A percentile compares a stretch with the other conserved stretches of the same genome.
phyloP scores from a whole-genome alignment of 2,797 vertebrate species.

The Takifugu rubripes region DNA sequence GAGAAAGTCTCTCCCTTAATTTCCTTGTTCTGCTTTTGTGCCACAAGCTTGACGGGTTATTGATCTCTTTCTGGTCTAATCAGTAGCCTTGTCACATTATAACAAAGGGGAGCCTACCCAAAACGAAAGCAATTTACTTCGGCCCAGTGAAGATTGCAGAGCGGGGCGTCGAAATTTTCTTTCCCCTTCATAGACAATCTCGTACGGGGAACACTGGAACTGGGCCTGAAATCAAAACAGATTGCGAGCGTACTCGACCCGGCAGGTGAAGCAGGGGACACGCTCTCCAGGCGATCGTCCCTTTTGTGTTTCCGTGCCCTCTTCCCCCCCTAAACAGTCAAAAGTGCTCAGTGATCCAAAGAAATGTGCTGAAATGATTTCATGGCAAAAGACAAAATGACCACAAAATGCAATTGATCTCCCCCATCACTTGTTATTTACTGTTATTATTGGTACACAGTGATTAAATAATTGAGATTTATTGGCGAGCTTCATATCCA shows the following conservation, averaged over 20 bases:
- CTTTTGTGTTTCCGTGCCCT: constrained; percentile 17
- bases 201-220: constrained; percentile 44
- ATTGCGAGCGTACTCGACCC: constrained; percentile 49
- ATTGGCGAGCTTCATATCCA: constrained; percentile 31
- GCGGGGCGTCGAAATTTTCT: constrained; percentile 64
- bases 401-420: not conserved
- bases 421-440: too few species aligned
- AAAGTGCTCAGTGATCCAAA: too few species aligned
- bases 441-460: constrained; percentile 5
- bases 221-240: constrained; percentile 66
- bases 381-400: not conserved
- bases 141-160: constrained; percentile 72
- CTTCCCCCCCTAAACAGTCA: too few species aligned
- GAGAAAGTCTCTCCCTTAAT: constrained; percentile 68
- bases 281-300: constrained; percentile 37
- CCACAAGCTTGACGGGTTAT: constrained; percentile 71
- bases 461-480: constrained; percentile 54
- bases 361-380: not conserved
- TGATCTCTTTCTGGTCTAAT: constrained; percentile 80
- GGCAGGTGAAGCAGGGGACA: constrained; percentile 51
- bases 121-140: constrained; percentile 84
- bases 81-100: constrained; percentile 82
- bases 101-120: constrained; percentile 74
- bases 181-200: constrained; percentile 61
- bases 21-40: constrained; percentile 71